Evolutionary conservation across 2,888 invertebrate genomes (phyloP).

Genomic region (Agrotis exclamationis): DNA sequence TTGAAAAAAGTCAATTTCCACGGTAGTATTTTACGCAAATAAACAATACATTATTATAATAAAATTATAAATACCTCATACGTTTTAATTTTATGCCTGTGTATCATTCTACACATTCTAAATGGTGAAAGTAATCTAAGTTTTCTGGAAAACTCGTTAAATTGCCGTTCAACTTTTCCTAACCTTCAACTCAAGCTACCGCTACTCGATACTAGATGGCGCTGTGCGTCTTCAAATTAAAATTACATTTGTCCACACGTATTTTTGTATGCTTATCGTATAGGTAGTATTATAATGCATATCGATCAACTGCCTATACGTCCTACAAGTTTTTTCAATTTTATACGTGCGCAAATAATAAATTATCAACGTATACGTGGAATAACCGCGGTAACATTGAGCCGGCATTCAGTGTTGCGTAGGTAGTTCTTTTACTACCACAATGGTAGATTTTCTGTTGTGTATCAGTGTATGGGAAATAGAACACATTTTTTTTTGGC

Average conservation of each 20-base stretch:
- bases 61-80: too few species aligned
- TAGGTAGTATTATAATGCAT: conserved; percentile 4
- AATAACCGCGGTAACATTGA: conserved; percentile 54
- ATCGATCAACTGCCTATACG: conserved; percentile 26
- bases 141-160: conserved; percentile 18
- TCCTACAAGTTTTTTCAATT: neutral
- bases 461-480: neutral
- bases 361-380: conserved; percentile 13
- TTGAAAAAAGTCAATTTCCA: neutral
- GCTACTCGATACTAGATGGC: conserved; percentile 62
- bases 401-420: conserved; percentile 47
- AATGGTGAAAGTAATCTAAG: neutral
- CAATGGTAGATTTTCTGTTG: conserved; percentile 17
- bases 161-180: conserved; percentile 17
- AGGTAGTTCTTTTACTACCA: conserved; percentile 34
- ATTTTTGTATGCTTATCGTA: neutral
- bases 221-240: neutral
- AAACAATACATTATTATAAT: too few species aligned
- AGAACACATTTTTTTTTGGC: neutral
- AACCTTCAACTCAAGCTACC: neutral
- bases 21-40: too few species aligned
- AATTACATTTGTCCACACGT: neutral
- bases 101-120: neutral
- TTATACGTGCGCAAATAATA: neutral
- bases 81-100: neutral